A percentile compares a stretch with the other conserved stretches of the same genome.
Evolutionary conservation across 2,797 vertebrate species (phyloP).

Genomic region (Acridotheres tristis): DNA sequence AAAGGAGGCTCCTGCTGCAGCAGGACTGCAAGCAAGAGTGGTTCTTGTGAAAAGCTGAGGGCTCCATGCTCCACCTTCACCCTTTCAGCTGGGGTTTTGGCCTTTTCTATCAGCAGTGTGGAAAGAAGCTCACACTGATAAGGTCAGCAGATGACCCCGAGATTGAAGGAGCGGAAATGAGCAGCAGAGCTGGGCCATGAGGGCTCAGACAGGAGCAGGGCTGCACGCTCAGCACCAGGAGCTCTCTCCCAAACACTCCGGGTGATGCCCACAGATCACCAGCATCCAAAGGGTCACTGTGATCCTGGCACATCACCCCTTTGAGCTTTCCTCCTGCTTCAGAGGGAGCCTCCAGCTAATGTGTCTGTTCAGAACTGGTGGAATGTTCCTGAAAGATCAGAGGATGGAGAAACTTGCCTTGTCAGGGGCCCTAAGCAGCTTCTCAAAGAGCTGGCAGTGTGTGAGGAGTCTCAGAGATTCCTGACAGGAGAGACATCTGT

Average conservation of each 20-base stretch:
- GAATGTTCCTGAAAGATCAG: background rate
- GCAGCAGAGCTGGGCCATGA: background rate
- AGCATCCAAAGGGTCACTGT: fast-evolving
- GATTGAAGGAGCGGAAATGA: background rate
- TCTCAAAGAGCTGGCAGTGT: background rate
- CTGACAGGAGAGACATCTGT: background rate
- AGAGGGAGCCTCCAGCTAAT: background rate
- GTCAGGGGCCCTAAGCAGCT: background rate
- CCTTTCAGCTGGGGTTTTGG: background rate
- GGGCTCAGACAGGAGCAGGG: background rate
- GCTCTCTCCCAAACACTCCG: background rate
- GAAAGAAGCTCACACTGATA: background rate
- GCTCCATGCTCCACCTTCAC: background rate
- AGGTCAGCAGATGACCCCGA: background rate
- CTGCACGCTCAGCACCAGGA: fast-evolving
- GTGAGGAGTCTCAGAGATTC: background rate
- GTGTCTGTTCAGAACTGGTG: background rate
- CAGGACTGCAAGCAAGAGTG: background rate
- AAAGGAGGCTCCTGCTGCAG: background rate
- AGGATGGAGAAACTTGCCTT: background rate
- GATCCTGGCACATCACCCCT: background rate
- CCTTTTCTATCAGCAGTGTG: background rate
- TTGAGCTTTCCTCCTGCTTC: background rate
- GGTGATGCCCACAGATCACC: no score
- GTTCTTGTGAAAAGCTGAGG: background rate